A percentile compares a stretch with the other conserved stretches of the same genome.
Conservation (phyloP, 2,888 invertebrate genomes). For the Andrena fulva region DNA sequence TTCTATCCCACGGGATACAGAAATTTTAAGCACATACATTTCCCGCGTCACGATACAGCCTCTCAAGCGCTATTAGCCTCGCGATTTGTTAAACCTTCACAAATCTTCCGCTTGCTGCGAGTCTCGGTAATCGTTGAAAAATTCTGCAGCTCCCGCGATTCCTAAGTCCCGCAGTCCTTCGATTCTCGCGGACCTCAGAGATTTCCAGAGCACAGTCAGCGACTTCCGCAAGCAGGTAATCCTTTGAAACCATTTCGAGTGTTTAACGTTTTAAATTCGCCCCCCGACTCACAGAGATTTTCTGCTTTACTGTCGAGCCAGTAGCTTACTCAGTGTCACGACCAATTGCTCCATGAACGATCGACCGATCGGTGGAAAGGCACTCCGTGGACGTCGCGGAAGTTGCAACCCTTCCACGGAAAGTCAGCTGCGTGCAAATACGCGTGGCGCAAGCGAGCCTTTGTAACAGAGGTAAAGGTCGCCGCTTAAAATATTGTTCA, state of each 20-base stretch:
- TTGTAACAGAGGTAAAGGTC: conserved; percentile 47
- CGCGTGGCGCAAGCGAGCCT: not conserved
- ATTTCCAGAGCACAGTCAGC: no score
- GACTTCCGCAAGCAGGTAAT: no score
- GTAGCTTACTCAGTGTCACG: not conserved
- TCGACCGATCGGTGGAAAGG: not conserved
- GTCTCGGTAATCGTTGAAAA: not conserved
- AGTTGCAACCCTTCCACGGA: not conserved
- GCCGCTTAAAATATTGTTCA: conserved; percentile 43
- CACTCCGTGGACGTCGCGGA: not conserved
- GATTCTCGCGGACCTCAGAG: not conserved
- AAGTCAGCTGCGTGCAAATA: not conserved
- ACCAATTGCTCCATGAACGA: not conserved
- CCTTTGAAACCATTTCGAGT: no score
- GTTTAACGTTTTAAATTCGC: no score
- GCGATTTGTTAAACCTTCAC: not conserved
- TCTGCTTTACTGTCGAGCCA: no score
- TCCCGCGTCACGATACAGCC: no score
- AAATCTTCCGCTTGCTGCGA: not conserved
- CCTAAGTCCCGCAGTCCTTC: not conserved
- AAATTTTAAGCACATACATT: not conserved
- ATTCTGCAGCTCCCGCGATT: not conserved
- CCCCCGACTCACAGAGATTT: no score
- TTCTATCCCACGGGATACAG: not conserved
- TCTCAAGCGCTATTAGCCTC: not conserved